phyloP scores from a whole-genome alignment of 2,888 invertebrate genomes.

The Agrochola lychnidis region DNA sequence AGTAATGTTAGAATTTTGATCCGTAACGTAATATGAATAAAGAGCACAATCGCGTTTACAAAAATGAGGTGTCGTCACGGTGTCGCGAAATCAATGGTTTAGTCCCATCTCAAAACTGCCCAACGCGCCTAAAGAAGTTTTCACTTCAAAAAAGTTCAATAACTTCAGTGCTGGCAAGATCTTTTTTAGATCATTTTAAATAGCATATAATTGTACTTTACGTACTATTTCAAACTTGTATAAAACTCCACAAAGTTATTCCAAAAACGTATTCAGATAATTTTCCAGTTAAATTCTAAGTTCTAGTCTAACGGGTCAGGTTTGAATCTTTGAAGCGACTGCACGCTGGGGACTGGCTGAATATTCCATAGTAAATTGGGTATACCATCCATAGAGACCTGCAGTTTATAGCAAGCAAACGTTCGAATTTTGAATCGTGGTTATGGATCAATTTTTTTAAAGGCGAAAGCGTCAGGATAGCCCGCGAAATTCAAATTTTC shows the following conservation, averaged over 20 bases:
- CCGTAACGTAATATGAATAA: too few species aligned
- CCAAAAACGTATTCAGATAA: slow-evolving; percentile 28
- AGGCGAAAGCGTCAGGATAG: too few species aligned
- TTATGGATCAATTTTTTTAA: slow-evolving; percentile 27
- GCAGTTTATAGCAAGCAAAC: slow-evolving; percentile 45
- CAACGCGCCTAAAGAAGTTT: too few species aligned
- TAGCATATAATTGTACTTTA: neutral
- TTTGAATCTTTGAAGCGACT: slow-evolving; percentile 69
- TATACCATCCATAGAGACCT: slow-evolving; percentile 66
- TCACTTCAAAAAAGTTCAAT: too few species aligned
- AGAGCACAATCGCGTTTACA: too few species aligned
- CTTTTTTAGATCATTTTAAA: neutral
- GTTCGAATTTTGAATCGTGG: slow-evolving; percentile 35
- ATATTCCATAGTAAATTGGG: slow-evolving; percentile 74
- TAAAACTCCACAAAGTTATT: slow-evolving; percentile 27
- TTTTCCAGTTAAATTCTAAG: slow-evolving; percentile 41
- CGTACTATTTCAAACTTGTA: neutral
- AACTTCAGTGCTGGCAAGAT: neutral
- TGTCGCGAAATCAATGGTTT: too few species aligned
- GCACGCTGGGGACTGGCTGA: slow-evolving; percentile 61
- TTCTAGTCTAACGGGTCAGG: slow-evolving; percentile 48
- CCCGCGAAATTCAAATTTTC: too few species aligned
- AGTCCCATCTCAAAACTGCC: too few species aligned
- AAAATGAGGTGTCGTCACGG: too few species aligned
- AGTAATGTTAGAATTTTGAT: too few species aligned